Base-by-base conservation (phyloP, 2,888 invertebrate genomes). In the Autographa gamma region DNA sequence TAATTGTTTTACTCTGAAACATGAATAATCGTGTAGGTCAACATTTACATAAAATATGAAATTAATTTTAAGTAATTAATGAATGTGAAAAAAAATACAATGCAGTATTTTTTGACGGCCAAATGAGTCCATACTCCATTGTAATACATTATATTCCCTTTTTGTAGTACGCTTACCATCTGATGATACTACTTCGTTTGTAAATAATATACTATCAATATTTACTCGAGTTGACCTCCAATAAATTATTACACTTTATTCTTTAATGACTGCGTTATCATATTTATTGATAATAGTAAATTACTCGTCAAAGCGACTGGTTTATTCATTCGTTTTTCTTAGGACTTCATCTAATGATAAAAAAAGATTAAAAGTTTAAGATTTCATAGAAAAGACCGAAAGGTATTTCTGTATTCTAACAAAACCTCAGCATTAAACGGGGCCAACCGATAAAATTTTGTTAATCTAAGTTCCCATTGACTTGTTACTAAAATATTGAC, bases 201-300 rank as follows among this genome's bases (percentile, higher is more conserved):
- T 60, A 43, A 32, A 61, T 78, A 66, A 56, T 73, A 62, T 63
- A 69, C 59, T 63, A 60, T 56, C 52, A 69, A 64, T 83, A 83
- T 73, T 54, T 54, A 73, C 59, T 65, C 52, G 34, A 43, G n/a
- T 64, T 83, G 68, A 61, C 79, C 77, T 77, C 73, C 58, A 72
- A 67, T 77, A 62, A 69, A 71, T 77, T 60, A 73, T 73, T 72
- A 78, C 63, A 62, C 54, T 72, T 73, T 77, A 81, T 81, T 73
- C 69, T 78, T 73, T 69, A 81, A 81, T 73, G 54, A 63, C 25
- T 34, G 41, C 25, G 19, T 64, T 81, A 77, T 77, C 64, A 18
- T 58, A 61, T 69, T 60, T 73, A 52, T 80, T 64, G 59, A 61
- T 48, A 59, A 71, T 66, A 48, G 63, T 76, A 59, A 34, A 63